Base-by-base conservation (phyloP, 2,888 invertebrate genomes). In the Agrochola lychnidis region DNA sequence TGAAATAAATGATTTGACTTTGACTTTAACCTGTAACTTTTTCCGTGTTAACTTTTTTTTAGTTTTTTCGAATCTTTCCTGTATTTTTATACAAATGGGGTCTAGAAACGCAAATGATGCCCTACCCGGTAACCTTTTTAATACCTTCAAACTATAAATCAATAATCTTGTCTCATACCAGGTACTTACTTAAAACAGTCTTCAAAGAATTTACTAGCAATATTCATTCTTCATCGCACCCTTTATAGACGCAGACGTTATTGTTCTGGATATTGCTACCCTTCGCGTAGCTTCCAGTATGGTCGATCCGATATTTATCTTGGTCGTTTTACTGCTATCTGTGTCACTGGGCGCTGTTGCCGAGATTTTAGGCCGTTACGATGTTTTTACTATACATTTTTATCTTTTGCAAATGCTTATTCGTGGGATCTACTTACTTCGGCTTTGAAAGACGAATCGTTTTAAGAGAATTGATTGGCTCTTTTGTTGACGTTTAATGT, bases 291-390 rank as follows among this genome's bases (percentile, higher is more conserved):
- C 89, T 84, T 61, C 22, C 30, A 61, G 10, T 81, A 74, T 53
- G 40, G 40, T n/a, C 25, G 3, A 1, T 22, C 78, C 40, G 42
- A 87, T 90, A 89, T 91, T 92, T 92, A 90, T 92, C 88, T 90
- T 88, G 77, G 79, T 86, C 89, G 84, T 87, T 90, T 89, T 88
- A 84, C 89, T 87, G 70, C 78, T 88, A 91, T 91, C 90, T 90
- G 87, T 89, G 90, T 88, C 90, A 86, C 88, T 87, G 76, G 81
- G 83, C 82, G 83, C 76, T 76, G 76, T 66, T 85, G 73, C 77
- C 48, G 77, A 81, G 84, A 78, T 84, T 85, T 81, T 71, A 89
- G 86, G 84, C 82, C 68, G 74, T 83, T 79, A 78, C 83, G 79
- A 85, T 87, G 78, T 85, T 88, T 89, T 89, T 86, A 79, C 77